phyloP scores from a whole-genome alignment of 2,888 invertebrate genomes.

The Pecten maximus region DNA sequence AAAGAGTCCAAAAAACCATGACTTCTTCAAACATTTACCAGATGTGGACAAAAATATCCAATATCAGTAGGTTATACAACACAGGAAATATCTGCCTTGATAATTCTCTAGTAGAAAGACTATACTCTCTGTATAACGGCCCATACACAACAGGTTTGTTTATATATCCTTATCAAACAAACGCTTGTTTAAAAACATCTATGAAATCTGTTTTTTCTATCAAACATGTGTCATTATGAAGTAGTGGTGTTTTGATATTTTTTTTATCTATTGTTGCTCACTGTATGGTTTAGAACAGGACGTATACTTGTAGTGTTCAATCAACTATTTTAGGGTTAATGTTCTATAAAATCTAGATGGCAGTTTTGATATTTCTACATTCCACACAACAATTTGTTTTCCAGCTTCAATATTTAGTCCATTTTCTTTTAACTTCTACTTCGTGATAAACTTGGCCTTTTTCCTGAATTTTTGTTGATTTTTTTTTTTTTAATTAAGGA shows the following conservation, averaged over 20 bases:
- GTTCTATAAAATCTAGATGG: neutral
- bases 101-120: neutral
- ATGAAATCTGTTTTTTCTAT: conserved; percentile 30
- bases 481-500: neutral
- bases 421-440: neutral
- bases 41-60: conserved; percentile 29
- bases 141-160: conserved; percentile 17
- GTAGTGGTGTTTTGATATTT: conserved; percentile 2
- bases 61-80: neutral
- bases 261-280: neutral
- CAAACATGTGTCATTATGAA: conserved; percentile 9
- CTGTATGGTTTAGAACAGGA: neutral
- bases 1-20: neutral
- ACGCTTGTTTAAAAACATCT: conserved; percentile 24
- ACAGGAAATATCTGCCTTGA: conserved; percentile 29
- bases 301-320: neutral
- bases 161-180: neutral
- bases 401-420: neutral
- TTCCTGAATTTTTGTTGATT: neutral
- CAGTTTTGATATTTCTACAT: neutral
- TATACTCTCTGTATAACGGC: neutral
- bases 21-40: conserved; percentile 31
- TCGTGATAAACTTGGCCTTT: neutral
- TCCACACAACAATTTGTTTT: neutral
- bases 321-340: conserved; percentile 20